Conservation (phyloP, 2,113 vertebrate genomes). For the Podiceps cristatus region DNA sequence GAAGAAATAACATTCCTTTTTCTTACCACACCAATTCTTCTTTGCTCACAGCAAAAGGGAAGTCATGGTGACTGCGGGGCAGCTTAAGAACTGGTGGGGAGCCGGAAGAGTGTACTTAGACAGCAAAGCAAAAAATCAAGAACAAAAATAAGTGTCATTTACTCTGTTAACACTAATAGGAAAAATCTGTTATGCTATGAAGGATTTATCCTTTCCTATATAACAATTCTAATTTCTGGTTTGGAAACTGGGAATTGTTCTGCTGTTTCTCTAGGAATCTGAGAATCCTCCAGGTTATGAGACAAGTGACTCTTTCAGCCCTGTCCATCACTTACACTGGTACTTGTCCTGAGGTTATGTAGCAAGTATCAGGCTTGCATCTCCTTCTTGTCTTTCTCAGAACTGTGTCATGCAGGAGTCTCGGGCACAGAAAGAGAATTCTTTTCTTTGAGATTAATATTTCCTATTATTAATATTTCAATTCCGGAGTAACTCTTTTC, state of each 20-base stretch:
- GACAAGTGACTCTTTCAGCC: neutral
- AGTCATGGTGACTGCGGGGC: neutral
- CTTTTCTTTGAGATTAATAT: neutral
- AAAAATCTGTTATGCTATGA: neutral
- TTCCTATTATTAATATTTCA: neutral
- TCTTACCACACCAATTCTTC: neutral
- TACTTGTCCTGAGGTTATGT: accelerated
- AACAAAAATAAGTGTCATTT: neutral
- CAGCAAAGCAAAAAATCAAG: neutral
- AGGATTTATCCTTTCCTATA: neutral
- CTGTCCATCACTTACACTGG: neutral
- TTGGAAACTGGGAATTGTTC: neutral
- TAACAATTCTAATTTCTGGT: neutral
- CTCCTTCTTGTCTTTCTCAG: neutral
- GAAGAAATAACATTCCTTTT: neutral
- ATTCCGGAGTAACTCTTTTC: neutral
- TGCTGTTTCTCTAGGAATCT: neutral
- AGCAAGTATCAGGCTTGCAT: neutral
- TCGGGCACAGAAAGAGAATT: neutral
- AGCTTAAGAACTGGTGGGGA: neutral
- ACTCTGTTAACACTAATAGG: neutral
- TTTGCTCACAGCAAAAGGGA: neutral
- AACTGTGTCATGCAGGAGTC: neutral
- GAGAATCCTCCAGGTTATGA: neutral
- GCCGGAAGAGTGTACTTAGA: neutral